These are phyloP conservation scores for Gryllus bimaculatus DNA, from an alignment of 1,140 invertebrate species.

Conservation along the genomic window DNA sequence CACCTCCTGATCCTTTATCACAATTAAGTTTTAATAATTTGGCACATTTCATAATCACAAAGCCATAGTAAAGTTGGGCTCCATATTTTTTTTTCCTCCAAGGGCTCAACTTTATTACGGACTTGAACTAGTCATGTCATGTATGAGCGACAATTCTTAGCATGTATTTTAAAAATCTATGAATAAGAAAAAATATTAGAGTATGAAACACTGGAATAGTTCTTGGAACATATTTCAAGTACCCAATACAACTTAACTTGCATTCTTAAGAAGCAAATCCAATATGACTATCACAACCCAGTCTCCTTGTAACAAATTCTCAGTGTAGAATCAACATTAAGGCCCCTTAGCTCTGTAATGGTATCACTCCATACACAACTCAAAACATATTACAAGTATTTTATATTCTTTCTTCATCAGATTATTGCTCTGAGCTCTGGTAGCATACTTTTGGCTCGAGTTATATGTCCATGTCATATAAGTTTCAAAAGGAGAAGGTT, in stretches of 20 bases:
- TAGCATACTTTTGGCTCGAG: neutral
- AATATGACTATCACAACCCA: neutral
- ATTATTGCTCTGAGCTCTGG: constrained; percentile 21
- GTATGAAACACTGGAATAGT: neutral
- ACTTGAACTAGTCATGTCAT: neutral
- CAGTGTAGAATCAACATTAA: constrained; percentile 16
- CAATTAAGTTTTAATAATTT: neutral
- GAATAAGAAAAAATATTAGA: neutral
- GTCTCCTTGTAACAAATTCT: neutral
- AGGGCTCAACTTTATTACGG: neutral
- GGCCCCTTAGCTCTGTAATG: constrained; percentile 20
- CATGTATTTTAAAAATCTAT: neutral
- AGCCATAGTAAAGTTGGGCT: neutral
- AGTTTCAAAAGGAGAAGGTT: neutral
- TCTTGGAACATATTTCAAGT: too few species aligned
- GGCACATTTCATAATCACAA: constrained; percentile 1
- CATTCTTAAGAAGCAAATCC: neutral
- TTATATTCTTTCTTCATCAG: neutral
- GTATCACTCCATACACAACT: constrained; percentile 13
- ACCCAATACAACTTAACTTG: neutral
- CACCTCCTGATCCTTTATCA: neutral
- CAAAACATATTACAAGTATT: neutral
- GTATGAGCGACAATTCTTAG: neutral
- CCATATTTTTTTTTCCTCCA: too few species aligned
- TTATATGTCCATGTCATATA: neutral